Percentiles rank a stretch among this genome's conserved stretches.
Evolutionary conservation across 2,113 vertebrate genomes (phyloP).

Genomic region (Pituophis catenifer): DNA sequence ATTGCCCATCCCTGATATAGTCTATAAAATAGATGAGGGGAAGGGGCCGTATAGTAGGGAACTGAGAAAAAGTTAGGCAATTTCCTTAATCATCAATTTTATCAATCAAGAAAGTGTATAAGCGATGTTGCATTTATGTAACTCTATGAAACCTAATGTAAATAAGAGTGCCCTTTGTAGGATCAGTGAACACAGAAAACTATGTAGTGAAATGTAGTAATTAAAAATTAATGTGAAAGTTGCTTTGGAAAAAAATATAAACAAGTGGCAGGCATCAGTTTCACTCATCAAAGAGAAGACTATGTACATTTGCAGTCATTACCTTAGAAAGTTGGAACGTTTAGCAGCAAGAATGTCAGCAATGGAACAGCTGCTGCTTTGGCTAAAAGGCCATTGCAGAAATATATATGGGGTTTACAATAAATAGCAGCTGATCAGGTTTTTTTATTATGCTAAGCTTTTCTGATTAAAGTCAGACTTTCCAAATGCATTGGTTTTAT

Average conservation of each 20-base stretch:
- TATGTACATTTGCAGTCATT: constrained; percentile 70
- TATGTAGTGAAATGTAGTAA: not conserved
- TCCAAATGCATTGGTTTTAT: constrained; percentile 5
- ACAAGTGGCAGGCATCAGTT: not conserved
- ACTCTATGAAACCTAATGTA: not conserved
- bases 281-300: constrained; percentile 51
- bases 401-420: constrained; percentile 65
- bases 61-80: not conserved
- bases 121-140: not conserved
- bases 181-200: not conserved
- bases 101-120: not conserved
- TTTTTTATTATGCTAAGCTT: constrained; percentile 71
- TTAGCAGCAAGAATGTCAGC: constrained; percentile 77
- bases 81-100: not conserved
- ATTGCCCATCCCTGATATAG: not conserved
- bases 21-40: not conserved
- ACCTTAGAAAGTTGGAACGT: constrained; percentile 94
- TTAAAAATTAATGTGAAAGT: not conserved
- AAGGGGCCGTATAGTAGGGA: too few relatives aligned
- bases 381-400: constrained; percentile 60
- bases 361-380: constrained; percentile 75
- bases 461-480: constrained; percentile 59
- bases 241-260: not conserved
- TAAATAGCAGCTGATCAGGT: constrained; percentile 64
- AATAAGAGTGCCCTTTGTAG: not conserved